Conservation (phyloP, 1,140 invertebrate genomes). For the Sinella curviseta region DNA sequence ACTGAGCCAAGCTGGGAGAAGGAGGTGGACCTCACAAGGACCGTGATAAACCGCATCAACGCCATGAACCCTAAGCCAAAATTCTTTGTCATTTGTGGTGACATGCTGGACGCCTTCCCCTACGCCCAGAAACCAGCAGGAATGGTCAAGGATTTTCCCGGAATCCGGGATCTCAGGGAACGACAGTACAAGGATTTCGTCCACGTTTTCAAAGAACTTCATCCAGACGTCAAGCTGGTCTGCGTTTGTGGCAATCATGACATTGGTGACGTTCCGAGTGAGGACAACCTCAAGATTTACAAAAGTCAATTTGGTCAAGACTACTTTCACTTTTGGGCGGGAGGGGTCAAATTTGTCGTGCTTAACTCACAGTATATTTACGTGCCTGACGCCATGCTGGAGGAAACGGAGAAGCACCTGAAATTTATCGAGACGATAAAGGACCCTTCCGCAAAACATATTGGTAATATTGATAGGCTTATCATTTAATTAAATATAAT, state of each 20-base stretch:
- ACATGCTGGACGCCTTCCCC: slow-evolving; percentile 60
- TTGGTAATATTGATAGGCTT: slow-evolving; percentile 37
- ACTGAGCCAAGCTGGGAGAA: slow-evolving; percentile 56
- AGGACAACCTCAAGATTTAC: slow-evolving; percentile 55
- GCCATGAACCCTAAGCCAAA: slow-evolving; percentile 58
- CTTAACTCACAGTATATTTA: slow-evolving; percentile 61
- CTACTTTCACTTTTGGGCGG: slow-evolving; percentile 61
- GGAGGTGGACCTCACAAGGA: slow-evolving; percentile 57
- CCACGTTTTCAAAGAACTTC: slow-evolving; percentile 55
- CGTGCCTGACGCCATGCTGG: slow-evolving; percentile 50
- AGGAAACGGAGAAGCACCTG: slow-evolving; percentile 56
- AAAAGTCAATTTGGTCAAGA: slow-evolving; percentile 60
- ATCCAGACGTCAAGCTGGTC: slow-evolving; percentile 58
- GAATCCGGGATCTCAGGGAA: slow-evolving; percentile 45
- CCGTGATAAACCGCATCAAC: slow-evolving; percentile 58
- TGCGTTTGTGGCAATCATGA: slow-evolving; percentile 65
- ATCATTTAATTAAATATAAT: too few species aligned
- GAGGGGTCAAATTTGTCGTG: slow-evolving; percentile 61
- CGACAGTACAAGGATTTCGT: slow-evolving; percentile 58
- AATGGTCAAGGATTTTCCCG: neutral
- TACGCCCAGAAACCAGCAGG: neutral
- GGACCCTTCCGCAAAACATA: slow-evolving; percentile 37
- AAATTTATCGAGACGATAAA: slow-evolving; percentile 44
- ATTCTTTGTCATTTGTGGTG: slow-evolving; percentile 63
- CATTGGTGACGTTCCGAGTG: slow-evolving; percentile 60